A percentile compares a stretch with the other conserved stretches of the same genome.
phyloP scores from a whole-genome alignment of 2,888 invertebrate genomes.

The Lepidonotus clava region DNA sequence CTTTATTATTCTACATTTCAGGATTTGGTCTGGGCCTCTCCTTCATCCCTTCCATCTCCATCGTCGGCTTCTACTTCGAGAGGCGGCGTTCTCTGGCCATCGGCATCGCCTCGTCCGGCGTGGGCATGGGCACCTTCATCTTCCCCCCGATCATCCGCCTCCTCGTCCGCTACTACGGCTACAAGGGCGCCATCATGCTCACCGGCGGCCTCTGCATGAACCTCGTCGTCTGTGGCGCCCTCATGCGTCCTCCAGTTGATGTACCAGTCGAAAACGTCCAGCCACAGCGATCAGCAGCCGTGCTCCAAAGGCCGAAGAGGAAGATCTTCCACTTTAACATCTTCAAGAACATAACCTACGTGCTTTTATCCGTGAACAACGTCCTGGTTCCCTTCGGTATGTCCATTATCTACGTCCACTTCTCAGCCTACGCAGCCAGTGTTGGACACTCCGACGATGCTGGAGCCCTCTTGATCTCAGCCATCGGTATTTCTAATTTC shows the following conservation, averaged over 20 bases:
- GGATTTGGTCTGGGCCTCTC: conserved; percentile 70
- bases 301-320: background rate
- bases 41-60: conserved; percentile 67
- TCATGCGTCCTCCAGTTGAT: conserved; percentile 69
- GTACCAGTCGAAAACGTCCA: too few relatives aligned
- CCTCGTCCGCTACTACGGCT: conserved; percentile 67
- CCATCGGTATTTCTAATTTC: conserved; percentile 68
- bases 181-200: conserved; percentile 69
- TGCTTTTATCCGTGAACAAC: conserved; percentile 65
- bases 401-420: conserved; percentile 69
- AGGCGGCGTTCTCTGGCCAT: conserved; percentile 67
- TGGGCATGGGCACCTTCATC: conserved; percentile 69
- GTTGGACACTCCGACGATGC: conserved; percentile 64
- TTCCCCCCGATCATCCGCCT: conserved; percentile 68
- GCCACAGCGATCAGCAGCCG: background rate
- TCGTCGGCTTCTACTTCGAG: conserved; percentile 70
- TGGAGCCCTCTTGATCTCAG: conserved; percentile 67
- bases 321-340: conserved; percentile 54
- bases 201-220: conserved; percentile 68
- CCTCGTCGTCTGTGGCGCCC: conserved; percentile 66
- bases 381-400: conserved; percentile 68
- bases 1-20: conserved; percentile 36
- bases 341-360: conserved; percentile 57
- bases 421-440: conserved; percentile 66
- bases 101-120: conserved; percentile 70